phyloP scores from a whole-genome alignment of 2,113 vertebrate genomes.

The Cranoglanis bouderius region DNA sequence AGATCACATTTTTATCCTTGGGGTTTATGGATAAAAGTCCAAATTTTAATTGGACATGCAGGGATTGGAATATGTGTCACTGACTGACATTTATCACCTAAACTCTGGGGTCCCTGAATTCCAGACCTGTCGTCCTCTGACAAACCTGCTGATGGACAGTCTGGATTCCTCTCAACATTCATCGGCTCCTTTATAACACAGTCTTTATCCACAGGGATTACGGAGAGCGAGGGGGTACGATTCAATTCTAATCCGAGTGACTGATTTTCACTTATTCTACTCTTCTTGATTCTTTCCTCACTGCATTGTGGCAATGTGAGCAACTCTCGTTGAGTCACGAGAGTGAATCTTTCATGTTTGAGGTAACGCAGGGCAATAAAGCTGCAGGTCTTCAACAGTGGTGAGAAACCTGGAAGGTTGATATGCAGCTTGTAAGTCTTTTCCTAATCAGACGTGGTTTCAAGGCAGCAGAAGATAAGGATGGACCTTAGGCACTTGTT shows the following conservation, averaged over 20 bases:
- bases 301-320: background rate
- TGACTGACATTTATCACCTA: background rate
- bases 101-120: background rate
- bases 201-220: constrained; percentile 10
- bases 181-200: constrained; percentile 7
- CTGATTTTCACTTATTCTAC: background rate
- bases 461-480: background rate
- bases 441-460: background rate
- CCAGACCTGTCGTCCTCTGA: constrained; percentile 19
- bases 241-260: background rate
- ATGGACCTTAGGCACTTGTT: background rate
- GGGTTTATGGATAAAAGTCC: background rate
- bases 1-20: background rate
- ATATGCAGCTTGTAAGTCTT: background rate
- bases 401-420: background rate
- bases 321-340: background rate
- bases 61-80: background rate
- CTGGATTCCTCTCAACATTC: constrained; percentile 45
- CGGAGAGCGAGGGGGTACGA: background rate
- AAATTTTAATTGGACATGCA: background rate
- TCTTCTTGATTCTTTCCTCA: background rate
- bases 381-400: background rate
- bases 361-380: background rate
- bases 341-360: background rate
- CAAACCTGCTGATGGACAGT: constrained; percentile 56